phyloP scores from a whole-genome alignment of 2,113 vertebrate genomes.

The Plectropomus leopardus region DNA sequence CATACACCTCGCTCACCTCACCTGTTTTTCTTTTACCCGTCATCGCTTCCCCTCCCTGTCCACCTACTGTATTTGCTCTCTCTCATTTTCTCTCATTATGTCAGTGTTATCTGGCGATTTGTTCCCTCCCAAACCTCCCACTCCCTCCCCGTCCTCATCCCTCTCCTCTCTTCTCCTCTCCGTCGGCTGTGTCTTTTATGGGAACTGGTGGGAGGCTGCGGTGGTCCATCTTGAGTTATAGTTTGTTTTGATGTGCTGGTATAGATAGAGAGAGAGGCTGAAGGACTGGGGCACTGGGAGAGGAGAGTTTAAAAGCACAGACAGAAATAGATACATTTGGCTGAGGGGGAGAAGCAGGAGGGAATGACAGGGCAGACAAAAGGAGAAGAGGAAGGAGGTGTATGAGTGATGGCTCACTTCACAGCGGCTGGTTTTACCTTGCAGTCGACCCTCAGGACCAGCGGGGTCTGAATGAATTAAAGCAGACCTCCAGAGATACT shows the following conservation, averaged over 20 bases:
- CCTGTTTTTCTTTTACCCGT: conserved; percentile 1
- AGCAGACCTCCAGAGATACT: conserved; percentile 30
- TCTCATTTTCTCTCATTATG: conserved; percentile 69
- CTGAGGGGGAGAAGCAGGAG: not conserved
- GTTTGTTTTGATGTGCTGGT: conserved; percentile 79
- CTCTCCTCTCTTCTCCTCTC: conserved; percentile 25
- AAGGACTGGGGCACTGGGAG: conserved; percentile 42
- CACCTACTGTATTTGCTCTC: conserved; percentile 32
- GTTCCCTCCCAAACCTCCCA: conserved; percentile 59
- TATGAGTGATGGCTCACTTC: conserved; percentile 41
- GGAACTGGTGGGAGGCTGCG: conserved; percentile 68
- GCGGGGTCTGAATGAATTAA: conserved; percentile 32
- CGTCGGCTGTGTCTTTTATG: conserved; percentile 55
- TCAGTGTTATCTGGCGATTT: conserved; percentile 66
- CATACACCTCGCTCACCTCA: conserved; percentile 19
- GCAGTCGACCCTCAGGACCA: conserved; percentile 15
- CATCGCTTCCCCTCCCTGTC: conserved; percentile 11
- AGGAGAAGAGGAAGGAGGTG: conserved; percentile 5
- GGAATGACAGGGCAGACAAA: conserved; percentile 27
- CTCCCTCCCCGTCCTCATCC: conserved; percentile 42
- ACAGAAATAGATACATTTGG: conserved; percentile 33
- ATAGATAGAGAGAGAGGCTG: conserved; percentile 60
- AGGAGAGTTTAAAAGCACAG: conserved; percentile 16
- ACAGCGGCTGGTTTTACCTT: conserved; percentile 9
- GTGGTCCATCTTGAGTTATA: conserved; percentile 72